Conservation (phyloP, 1,140 invertebrate genomes). For the Lycorma delicatula region DNA sequence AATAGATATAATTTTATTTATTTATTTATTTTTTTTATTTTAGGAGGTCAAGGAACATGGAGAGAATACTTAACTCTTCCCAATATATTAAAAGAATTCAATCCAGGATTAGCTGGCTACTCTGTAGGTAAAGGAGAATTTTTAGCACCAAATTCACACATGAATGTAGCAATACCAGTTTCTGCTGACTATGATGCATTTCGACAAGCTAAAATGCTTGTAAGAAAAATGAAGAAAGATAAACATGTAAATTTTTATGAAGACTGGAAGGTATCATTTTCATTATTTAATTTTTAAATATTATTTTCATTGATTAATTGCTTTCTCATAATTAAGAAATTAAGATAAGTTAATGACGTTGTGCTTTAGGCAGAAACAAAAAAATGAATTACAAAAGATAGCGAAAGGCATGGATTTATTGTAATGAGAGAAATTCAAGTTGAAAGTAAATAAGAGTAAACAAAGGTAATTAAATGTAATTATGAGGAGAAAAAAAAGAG, state of each 20-base stretch:
- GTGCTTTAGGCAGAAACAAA: too few relatives aligned
- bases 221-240: slow-evolving; percentile 58
- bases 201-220: slow-evolving; percentile 53
- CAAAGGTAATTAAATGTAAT: too few relatives aligned
- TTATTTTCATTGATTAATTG: too few relatives aligned
- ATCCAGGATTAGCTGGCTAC: slow-evolving; percentile 54
- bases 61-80: slow-evolving; percentile 57
- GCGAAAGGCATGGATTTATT: too few relatives aligned
- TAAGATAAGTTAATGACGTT: too few relatives aligned
- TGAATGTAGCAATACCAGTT: slow-evolving; percentile 63
- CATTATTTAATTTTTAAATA: not conserved
- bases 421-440: too few relatives aligned
- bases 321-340: too few relatives aligned
- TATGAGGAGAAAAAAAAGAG: too few relatives aligned
- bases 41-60: slow-evolving; percentile 60
- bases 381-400: too few relatives aligned
- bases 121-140: slow-evolving; percentile 62
- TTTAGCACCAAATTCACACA: slow-evolving; percentile 48
- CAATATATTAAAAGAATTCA: slow-evolving; percentile 64
- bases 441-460: too few relatives aligned
- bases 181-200: slow-evolving; percentile 61
- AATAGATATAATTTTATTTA: too few relatives aligned
- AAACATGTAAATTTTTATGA: slow-evolving; percentile 49
- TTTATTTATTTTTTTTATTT: too few relatives aligned
- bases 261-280: slow-evolving; percentile 80